phyloP scores from a whole-genome alignment of 2,888 invertebrate species.

The Linhomoeus sp. region DNA sequence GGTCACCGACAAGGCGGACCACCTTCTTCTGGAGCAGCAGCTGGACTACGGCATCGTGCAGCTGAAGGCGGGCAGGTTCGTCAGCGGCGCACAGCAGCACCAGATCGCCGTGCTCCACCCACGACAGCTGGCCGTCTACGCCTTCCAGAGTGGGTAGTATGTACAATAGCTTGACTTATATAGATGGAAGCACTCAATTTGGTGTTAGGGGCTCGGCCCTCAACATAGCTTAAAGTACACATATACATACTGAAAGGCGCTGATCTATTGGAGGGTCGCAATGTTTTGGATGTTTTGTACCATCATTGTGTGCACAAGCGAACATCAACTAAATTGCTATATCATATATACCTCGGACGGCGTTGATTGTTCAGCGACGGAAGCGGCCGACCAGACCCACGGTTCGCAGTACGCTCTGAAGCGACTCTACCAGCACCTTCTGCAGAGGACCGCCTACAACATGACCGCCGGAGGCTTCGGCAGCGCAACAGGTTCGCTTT shows the following conservation, averaged over 20 bases:
- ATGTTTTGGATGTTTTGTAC: neutral
- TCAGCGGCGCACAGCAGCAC: constrained; percentile 45
- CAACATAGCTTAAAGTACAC: no score
- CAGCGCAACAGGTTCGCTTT: constrained; percentile 36
- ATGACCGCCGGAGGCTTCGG: constrained; percentile 68
- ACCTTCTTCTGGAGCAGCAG: constrained; percentile 53
- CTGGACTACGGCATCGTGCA: constrained; percentile 55
- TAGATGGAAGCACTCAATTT: no score
- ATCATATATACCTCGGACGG: neutral
- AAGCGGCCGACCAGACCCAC: neutral
- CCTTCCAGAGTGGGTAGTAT: constrained; percentile 38
- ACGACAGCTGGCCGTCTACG: constrained; percentile 51
- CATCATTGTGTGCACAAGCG: no score
- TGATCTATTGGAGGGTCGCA: no score
- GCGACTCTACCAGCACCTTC: constrained; percentile 52
- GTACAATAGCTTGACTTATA: no score
- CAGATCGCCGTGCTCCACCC: constrained; percentile 44
- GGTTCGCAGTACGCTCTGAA: constrained; percentile 30
- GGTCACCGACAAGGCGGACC: constrained; percentile 23
- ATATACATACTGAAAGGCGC: no score
- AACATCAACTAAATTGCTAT: no score
- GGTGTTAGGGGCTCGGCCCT: no score
- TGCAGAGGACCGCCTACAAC: constrained; percentile 54
- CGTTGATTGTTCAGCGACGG: constrained; percentile 32
- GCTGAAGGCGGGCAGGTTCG: constrained; percentile 58